Base-by-base conservation (phyloP, 1,140 invertebrate species). In the Tribolium madens region DNA sequence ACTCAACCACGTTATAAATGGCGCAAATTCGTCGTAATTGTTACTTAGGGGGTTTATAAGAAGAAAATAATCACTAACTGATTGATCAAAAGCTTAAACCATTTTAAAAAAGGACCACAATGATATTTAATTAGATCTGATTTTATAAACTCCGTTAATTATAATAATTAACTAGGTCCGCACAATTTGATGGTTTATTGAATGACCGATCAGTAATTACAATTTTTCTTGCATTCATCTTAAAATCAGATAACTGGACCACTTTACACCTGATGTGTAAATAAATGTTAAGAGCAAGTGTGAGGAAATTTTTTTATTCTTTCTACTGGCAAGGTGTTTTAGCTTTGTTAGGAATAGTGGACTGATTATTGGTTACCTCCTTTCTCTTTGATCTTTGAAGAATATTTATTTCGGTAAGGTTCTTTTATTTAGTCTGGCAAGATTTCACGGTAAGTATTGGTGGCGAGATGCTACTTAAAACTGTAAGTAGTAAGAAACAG, bases 1-100 rank as follows among this genome's bases (percentile, higher is more conserved):
- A 69, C 64, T 42, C 64, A 36, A 69, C 64, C 6, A 69, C 64
- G 42, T 69, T 69, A 69, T 69, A 69, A 69, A 69, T 69, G 64
- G 64, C 64, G 64, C 64, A 69, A 69, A 69, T 69, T 42, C 64
- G 64, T 17, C 26, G 13, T 69, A 69, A 69, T 69, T 69, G 64
- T 69, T 69, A 36, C 64, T 69, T 33, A 69, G 13, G 42, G 13
- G 13, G 33, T 47, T 69, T 47, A 12, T 36, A 36, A 47, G 64
- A 42, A 69, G 42, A 7, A 10, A 69, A 69, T 69, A 69, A 69
- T 69, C 18, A n/a, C 5, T 18, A 18, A 36, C 31, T 69, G 21
- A 69, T 69, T 69, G 64, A 69, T 42, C 17, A 64, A 64, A 13
- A 64, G 33, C 57, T 64, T 53, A n/a, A 14, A 14, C 18, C 9